These are phyloP conservation scores for Montipora capitata DNA, from an alignment of 92 coral and sea anemone genomes.

Conservation along the genomic window DNA sequence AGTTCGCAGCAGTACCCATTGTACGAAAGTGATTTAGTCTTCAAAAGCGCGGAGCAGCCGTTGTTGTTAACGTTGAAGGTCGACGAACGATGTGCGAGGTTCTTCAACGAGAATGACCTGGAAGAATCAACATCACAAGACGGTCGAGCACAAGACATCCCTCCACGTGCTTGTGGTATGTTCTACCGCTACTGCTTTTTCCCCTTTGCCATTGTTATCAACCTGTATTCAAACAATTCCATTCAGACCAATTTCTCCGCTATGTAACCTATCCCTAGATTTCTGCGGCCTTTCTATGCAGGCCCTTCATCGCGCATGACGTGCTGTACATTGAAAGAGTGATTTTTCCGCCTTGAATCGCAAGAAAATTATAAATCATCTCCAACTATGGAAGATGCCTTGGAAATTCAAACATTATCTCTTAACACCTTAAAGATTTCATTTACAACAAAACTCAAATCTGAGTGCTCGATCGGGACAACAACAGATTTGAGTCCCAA, in stretches of 20 bases:
- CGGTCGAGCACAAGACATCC: neutral
- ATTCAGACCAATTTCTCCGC: neutral
- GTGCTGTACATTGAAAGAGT: neutral
- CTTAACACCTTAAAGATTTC: neutral
- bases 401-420: neutral
- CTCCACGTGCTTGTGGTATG: slow-evolving; percentile 12
- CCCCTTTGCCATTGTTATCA: slow-evolving; percentile 24
- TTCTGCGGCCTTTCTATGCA: too few relatives aligned
- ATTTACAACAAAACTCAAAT: neutral
- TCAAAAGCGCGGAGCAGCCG: neutral
- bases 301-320: neutral
- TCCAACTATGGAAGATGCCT: neutral
- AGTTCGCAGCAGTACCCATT: neutral
- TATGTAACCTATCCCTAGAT: too few relatives aligned
- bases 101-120: neutral
- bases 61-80: neutral
- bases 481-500: too few relatives aligned
- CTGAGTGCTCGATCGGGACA: too few relatives aligned
- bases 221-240: slow-evolving; percentile 9
- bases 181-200: neutral
- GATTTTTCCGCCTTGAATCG: neutral
- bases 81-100: neutral
- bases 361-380: neutral
- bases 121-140: neutral
- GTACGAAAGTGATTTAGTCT: neutral